Evolutionary conservation across 2,888 invertebrate genomes (phyloP).

Genomic region (Drosophila cyrtoloma): DNA sequence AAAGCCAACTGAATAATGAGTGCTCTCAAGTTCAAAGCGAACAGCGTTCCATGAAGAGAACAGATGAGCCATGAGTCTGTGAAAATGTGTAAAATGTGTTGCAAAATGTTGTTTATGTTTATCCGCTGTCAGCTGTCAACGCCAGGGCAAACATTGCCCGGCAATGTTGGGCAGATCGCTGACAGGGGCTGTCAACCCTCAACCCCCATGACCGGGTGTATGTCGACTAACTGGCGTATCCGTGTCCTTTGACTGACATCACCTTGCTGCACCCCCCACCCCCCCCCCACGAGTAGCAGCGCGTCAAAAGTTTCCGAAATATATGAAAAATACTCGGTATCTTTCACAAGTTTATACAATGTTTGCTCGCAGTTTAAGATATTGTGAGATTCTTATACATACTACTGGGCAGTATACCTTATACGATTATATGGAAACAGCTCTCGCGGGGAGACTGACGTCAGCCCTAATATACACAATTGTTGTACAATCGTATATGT

Average conservation of each 20-base stretch:
- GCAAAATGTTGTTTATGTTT: constrained; percentile 55
- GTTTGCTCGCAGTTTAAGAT: constrained; percentile 50
- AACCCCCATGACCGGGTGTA: constrained; percentile 57
- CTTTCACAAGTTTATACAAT: constrained; percentile 45
- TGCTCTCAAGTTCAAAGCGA: constrained; percentile 16
- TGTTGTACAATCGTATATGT: constrained; percentile 59
- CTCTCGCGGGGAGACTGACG: constrained; percentile 51
- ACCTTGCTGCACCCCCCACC: background rate
- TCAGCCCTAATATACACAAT: constrained; percentile 61
- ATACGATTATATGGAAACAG: constrained; percentile 41
- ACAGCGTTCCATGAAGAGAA: background rate
- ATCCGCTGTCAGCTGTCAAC: constrained; percentile 59
- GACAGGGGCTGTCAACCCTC: constrained; percentile 55
- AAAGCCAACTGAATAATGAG: background rate
- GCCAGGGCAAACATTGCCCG: constrained; percentile 49
- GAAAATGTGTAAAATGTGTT: constrained; percentile 19
- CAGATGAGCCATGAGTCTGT: background rate
- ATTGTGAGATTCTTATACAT: constrained; percentile 36
- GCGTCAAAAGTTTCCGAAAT: constrained; percentile 41
- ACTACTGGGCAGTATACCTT: constrained; percentile 27
- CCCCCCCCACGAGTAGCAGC: background rate
- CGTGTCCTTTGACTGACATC: constrained; percentile 59
- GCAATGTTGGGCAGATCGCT: constrained; percentile 10
- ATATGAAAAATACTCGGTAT: constrained; percentile 23
- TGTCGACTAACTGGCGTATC: constrained; percentile 24